A percentile compares a stretch with the other conserved stretches of the same genome.
phyloP scores from a whole-genome alignment of 2,888 invertebrate genomes.

The Drosophila merina region DNA sequence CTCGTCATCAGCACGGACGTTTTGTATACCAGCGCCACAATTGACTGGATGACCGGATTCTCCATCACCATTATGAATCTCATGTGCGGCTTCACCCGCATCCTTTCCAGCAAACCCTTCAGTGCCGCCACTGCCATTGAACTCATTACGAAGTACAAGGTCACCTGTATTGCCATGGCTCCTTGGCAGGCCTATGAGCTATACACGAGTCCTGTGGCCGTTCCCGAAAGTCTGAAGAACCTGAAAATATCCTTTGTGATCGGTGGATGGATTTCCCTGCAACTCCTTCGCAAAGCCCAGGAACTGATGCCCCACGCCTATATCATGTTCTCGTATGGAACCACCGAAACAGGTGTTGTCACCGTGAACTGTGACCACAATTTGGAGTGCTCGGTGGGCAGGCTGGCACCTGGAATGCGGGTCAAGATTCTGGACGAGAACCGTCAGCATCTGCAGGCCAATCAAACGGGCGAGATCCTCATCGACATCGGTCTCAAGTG shows the following conservation, averaged over 20 bases:
- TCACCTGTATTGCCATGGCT: constrained; percentile 47
- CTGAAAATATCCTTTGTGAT: constrained; percentile 37
- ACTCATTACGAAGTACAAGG: constrained; percentile 56
- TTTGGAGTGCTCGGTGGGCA: constrained; percentile 64
- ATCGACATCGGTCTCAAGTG: constrained; percentile 54
- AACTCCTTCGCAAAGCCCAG: constrained; percentile 38
- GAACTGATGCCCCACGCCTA: constrained; percentile 38
- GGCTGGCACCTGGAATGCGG: constrained; percentile 49
- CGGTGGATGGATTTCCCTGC: constrained; percentile 56
- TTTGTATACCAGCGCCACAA: constrained; percentile 55
- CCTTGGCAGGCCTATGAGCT: constrained; percentile 59
- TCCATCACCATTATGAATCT: constrained; percentile 27
- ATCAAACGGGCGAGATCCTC: constrained; percentile 74
- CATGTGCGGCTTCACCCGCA: constrained; percentile 44
- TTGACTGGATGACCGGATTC: constrained; percentile 75
- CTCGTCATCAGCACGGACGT: constrained; percentile 48
- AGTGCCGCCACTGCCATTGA: constrained; percentile 47
- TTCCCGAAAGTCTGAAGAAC: constrained; percentile 26
- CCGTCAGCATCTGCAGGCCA: constrained; percentile 57
- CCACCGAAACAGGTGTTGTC: constrained; percentile 58
- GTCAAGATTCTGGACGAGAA: constrained; percentile 70
- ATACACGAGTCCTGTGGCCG: constrained; percentile 49
- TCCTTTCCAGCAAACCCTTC: constrained; percentile 60
- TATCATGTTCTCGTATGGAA: constrained; percentile 52
- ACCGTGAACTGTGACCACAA: constrained; percentile 41